Percentiles rank a stretch among this genome's conserved stretches.
Conservation (phyloP, 2,113 vertebrate species). For the Centropus unirufus region DNA sequence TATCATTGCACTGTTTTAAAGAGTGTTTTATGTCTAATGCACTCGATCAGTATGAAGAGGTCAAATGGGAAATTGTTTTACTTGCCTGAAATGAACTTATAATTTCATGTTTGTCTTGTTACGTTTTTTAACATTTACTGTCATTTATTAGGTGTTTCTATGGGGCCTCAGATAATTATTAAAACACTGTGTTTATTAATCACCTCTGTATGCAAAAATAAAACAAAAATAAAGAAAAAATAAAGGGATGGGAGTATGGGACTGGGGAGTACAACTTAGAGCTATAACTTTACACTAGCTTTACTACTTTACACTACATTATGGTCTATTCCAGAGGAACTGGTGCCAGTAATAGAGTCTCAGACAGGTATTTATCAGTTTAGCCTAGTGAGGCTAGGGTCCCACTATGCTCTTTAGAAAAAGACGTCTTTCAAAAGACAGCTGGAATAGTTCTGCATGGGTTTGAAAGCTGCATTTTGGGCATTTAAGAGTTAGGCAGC, state of each 20-base stretch:
- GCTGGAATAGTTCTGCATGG: not conserved
- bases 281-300: not conserved
- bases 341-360: not conserved
- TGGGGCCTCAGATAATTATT: not conserved
- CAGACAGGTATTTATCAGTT: not conserved
- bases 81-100: not conserved
- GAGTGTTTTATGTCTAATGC: not conserved
- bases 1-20: not conserved
- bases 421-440: not conserved
- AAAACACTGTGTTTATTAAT: not conserved
- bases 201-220: not conserved
- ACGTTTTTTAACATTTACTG: not conserved
- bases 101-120: not conserved
- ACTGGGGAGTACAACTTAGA: not conserved
- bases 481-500: not conserved
- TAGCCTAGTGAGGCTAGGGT: not conserved
- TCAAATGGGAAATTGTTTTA: not conserved
- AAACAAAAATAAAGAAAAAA: not conserved
- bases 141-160: not conserved
- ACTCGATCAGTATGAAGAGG: not conserved
- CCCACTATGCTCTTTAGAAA: not conserved
- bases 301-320: not conserved
- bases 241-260: accelerated
- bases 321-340: not conserved
- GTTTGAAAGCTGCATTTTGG: not conserved